Evolutionary conservation across 2,888 invertebrate species (phyloP).

Genomic region (Horisme vitalbata): DNA sequence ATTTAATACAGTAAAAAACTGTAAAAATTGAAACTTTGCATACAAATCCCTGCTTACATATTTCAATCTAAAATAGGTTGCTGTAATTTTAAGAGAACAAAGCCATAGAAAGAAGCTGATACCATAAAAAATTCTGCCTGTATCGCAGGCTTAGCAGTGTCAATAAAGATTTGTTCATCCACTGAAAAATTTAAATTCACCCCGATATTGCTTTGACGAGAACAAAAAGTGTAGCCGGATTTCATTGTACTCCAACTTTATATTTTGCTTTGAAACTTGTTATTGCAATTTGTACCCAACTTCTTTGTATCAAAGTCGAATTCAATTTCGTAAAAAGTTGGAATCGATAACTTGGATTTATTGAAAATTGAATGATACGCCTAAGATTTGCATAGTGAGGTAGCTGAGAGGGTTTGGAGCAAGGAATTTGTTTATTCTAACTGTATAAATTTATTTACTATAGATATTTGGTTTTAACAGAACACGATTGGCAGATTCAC

Average conservation of each 20-base stretch:
- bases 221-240: constrained; percentile 43
- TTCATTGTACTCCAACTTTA: constrained; percentile 35
- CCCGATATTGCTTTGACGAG: constrained; percentile 45
- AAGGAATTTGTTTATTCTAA: constrained; percentile 2
- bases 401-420: constrained; percentile 2
- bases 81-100: too few species aligned
- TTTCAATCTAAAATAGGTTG: too few species aligned
- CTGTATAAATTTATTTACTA: too few species aligned
- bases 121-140: constrained; percentile 7
- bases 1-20: too few species aligned
- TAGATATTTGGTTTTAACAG: too few species aligned
- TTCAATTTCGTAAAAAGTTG: constrained; percentile 6
- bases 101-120: too few species aligned
- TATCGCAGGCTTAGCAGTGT: constrained; percentile 43
- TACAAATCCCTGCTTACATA: too few species aligned
- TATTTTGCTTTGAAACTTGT: constrained; percentile 27
- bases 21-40: too few species aligned
- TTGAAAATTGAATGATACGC: constrained; percentile 30
- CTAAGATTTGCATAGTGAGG: constrained; percentile 30
- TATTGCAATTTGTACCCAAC: constrained; percentile 36
- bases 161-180: constrained; percentile 55
- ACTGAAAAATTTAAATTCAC: constrained; percentile 57
- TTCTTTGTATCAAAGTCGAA: constrained; percentile 30
- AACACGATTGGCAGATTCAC: too few species aligned
- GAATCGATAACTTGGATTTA: constrained; percentile 34